phyloP scores from a whole-genome alignment of 64 coral and sea anemone species.

The Stichodactyla mertensii region DNA sequence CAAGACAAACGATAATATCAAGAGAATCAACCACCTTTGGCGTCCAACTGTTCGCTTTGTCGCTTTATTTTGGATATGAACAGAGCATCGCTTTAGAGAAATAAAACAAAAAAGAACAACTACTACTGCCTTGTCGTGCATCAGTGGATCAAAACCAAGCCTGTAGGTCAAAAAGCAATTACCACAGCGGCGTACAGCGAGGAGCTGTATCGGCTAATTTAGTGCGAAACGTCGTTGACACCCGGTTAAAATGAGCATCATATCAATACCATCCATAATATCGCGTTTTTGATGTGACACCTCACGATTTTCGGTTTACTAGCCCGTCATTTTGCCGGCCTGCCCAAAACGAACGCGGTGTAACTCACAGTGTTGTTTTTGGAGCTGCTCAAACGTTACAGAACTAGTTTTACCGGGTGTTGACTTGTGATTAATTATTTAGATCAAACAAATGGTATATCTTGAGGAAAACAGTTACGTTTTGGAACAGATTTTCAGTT shows the following conservation, averaged over 20 bases:
- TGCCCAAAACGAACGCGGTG: too few relatives aligned
- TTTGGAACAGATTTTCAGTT: background rate
- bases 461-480: background rate
- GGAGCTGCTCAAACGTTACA: too few relatives aligned
- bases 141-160: too few relatives aligned
- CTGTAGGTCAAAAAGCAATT: background rate
- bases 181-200: background rate
- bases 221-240: background rate
- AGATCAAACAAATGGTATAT: background rate
- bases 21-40: background rate
- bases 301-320: too few relatives aligned
- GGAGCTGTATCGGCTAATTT: background rate
- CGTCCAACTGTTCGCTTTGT: background rate
- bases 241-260: background rate
- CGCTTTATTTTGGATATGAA: background rate
- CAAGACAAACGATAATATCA: background rate
- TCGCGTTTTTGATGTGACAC: background rate
- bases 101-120: background rate
- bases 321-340: too few relatives aligned
- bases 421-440: background rate
- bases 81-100: background rate
- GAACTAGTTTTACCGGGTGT: background rate
- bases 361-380: too few relatives aligned
- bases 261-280: too few relatives aligned
- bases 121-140: background rate